Evolutionary conservation across 1,140 invertebrate genomes (phyloP), one percentile per base, ranked within the genome.

Genomic region (Drosophila subobscura): DNA sequence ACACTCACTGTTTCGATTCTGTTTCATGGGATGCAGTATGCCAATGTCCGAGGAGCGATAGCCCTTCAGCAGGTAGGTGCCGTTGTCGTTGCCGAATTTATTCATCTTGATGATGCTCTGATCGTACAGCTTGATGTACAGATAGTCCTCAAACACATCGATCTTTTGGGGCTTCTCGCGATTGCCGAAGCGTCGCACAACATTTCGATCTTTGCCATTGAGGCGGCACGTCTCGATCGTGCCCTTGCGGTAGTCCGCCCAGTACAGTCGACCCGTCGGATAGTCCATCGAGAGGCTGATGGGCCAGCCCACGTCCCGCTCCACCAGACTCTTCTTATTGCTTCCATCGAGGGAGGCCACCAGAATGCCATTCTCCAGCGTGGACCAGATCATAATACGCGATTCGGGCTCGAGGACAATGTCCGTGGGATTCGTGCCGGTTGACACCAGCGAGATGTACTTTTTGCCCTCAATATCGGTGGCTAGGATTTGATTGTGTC

Each of bases 81-180:
- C 83, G 61, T 94, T 93, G 37, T 92, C 93, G 46, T 90, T 86
- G 27, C 94, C 94, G 91, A 96, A 96, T 89, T 97, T 97, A 79
- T 95, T 93, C 77, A 96, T 91, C 68, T 93, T 93, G n/a, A 95
- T 91, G 42, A 96, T 93, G 53, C 93, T 93, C 83, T 95, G 93
- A 23, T 93, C 92, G 72, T 94, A 94, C 1, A 95, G 94, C 22
- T 94, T 94, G 6, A 96, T 92, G 77, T 94, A 97, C 2, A 96
- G 65, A 54, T 92, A 92, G 77, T 96, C 94, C 91, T 96, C 95
- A 91, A 96, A 96, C 0, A 96, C 93, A 68, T 96, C 95, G 2
- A 97, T 89, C 84, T 94, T 95, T 77, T 93, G 94, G 0, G 96
- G 96, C 81, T 93, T 93, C 51, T 91, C 93, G 22, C 85, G 81